phyloP scores from a whole-genome alignment of 2,113 vertebrate genomes.

The Albula glossodonta region DNA sequence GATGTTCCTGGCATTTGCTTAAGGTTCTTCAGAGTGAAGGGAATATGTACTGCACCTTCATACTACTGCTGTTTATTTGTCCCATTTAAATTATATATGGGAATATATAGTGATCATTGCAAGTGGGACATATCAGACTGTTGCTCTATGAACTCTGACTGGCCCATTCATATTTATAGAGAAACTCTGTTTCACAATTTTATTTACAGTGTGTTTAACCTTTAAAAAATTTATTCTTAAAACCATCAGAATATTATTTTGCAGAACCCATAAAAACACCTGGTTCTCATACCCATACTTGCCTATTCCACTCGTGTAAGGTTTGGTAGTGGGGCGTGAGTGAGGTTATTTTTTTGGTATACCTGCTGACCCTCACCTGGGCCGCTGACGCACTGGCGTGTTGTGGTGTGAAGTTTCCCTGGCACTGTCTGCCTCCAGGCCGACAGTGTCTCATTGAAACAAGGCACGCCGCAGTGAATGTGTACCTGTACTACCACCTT shows the following conservation, averaged over 20 bases:
- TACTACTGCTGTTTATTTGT: neutral
- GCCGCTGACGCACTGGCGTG: too few species aligned
- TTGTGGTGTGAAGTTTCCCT: too few species aligned
- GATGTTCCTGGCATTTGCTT: too few species aligned
- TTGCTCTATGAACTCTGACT: neutral
- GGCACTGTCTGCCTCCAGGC: too few species aligned
- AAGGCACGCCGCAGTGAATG: too few species aligned
- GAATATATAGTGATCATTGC: neutral
- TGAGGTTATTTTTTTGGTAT: neutral
- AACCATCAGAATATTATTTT: neutral
- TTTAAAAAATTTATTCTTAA: neutral
- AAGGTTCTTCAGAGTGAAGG: neutral
- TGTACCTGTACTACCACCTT: too few species aligned
- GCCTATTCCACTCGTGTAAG: neutral
- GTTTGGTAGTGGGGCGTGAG: neutral
- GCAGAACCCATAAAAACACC: neutral
- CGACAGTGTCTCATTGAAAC: too few species aligned
- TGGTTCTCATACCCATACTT: too few species aligned
- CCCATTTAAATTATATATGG: neutral
- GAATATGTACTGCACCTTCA: neutral
- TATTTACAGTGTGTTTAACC: neutral
- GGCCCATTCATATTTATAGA: neutral
- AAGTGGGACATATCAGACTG: neutral
- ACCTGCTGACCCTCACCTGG: neutral
- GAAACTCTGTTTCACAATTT: neutral